Evolutionary conservation across 53 echinoderm and acorn worm genomes (phyloP), one percentile per base, ranked within the genome.

Genomic region (Echinometra lucunter): DNA sequence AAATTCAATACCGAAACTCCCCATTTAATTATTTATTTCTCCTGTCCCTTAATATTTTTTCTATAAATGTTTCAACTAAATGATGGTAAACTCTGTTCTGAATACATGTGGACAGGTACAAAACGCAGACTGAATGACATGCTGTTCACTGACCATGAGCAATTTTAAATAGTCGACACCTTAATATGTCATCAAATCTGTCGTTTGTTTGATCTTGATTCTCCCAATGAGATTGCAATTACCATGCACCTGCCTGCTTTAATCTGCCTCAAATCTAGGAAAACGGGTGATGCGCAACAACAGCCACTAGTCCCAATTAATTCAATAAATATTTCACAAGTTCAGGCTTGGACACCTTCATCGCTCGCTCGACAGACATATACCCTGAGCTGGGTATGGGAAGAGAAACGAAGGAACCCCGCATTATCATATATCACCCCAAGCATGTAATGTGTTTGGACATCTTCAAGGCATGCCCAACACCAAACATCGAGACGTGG

Each of bases 361-460:
- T 49, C 85, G 6, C 4, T 49, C 1, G 16, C 49, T 11, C 49
- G 13, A 2, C 0, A 2, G 7, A 45, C 45, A 82, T 40, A 42
- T 4, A 53, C 28, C 25, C 49, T 0, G 32, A 2, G 49, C 85
- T 49, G 53, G 85, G 12, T 85, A 1, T 11, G n/a, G 28, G 85
- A 85, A n/a, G 49, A 85, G 45, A 27, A 27, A 27, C 28, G 28
- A 85, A 85, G 85, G 53, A 30, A 49, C 47, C 85, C n/a, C n/a
- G 49, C 49, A 85, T 85, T 85, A 85, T 47, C 85, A 85, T 85
- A 85, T 49, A 85, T 85, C 85, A 85, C 49, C 30, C 85, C 85
- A n/a, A 85, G 85, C 85, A 21, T 85, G 85, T 85, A 85, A 85
- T 85, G 2, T 12, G 85, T 85, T 53, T 49, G 49, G 85, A 85